Base-by-base conservation (phyloP, 2,888 invertebrate genomes). In the Lampropteryx suffumata region DNA sequence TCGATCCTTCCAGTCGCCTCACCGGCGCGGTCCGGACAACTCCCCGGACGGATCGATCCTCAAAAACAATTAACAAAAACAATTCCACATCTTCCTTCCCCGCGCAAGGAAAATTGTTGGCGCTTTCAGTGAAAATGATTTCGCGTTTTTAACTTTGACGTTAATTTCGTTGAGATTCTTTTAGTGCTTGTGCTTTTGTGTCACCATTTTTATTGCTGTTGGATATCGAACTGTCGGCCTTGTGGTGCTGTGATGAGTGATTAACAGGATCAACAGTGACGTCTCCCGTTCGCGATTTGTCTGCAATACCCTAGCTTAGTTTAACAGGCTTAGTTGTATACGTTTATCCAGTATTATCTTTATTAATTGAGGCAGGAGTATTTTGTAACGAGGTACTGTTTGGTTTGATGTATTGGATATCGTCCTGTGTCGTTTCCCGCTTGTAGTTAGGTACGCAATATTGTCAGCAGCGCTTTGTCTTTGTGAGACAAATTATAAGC, bases 1-100 rank as follows among this genome's bases (percentile, higher is more conserved):
- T 90, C 89, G 89, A 89, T 89, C 85, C 86, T 79, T 79, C 76
- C 89, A 89, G 89, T 89, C 85, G 86, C 83, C 80, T 80, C 77
- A 82, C 80, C 82, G 87, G 85, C 87, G 82, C 74, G 75, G 84
- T 77, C 79, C 84, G 83, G 83, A 76, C 84, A 69, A 75, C 82
- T 80, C 67, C 79, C 79, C 76, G 73, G 71, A 69, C 73, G 61
- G 66, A 72, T 63, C 57, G 68, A 67, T 65, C 65, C 60, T 62
- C 67, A 67, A 69, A 69, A 58, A 62, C 66, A 67, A 67, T 58
- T 43, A 63, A 69, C 71, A 69, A 71, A 73, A 76, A 75, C 69
- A 73, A 73, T 72, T 73, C 82, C 81, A 88, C 86, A 73, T 67
- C 79, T 76, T 81, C 84, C 87, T 89, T 89, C 65, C 73, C 51